phyloP scores from a whole-genome alignment of 2,113 vertebrate genomes.

The Barbus barbus region DNA sequence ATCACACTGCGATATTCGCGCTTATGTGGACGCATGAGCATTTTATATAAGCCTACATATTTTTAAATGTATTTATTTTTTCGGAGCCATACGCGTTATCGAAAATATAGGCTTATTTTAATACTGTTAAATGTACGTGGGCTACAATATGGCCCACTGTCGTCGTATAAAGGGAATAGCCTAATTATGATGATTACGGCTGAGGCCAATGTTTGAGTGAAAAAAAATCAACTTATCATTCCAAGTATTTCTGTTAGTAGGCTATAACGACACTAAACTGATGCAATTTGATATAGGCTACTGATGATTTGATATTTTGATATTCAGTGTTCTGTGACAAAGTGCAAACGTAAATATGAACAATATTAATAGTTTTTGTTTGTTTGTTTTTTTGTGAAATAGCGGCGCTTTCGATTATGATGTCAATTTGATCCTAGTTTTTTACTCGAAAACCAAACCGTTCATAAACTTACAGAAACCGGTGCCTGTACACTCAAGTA shows the following conservation, averaged over 20 bases:
- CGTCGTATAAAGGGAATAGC: not conserved
- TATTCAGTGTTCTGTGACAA: not conserved
- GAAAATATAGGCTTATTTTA: not conserved
- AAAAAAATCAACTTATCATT: not conserved
- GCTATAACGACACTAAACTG: not conserved
- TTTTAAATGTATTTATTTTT: not conserved
- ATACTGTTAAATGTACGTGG: not conserved
- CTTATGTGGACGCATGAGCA: not conserved
- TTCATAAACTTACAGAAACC: not conserved
- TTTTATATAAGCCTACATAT: not conserved
- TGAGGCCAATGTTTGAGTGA: not conserved
- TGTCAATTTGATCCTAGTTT: not conserved
- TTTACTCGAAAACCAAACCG: not conserved
- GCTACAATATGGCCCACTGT: not conserved
- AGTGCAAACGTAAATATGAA: not conserved
- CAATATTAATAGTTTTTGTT: not conserved
- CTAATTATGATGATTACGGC: not conserved
- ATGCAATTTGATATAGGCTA: not conserved
- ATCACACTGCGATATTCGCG: not conserved
- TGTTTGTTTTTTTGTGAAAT: not conserved
- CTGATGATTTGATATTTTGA: not conserved
- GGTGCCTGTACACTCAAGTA: not conserved
- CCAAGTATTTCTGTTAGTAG: not conserved
- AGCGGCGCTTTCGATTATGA: not conserved
- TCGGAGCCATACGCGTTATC: not conserved